phyloP scores from a whole-genome alignment of 2,888 invertebrate genomes.

The Watsonalla cultraria region DNA sequence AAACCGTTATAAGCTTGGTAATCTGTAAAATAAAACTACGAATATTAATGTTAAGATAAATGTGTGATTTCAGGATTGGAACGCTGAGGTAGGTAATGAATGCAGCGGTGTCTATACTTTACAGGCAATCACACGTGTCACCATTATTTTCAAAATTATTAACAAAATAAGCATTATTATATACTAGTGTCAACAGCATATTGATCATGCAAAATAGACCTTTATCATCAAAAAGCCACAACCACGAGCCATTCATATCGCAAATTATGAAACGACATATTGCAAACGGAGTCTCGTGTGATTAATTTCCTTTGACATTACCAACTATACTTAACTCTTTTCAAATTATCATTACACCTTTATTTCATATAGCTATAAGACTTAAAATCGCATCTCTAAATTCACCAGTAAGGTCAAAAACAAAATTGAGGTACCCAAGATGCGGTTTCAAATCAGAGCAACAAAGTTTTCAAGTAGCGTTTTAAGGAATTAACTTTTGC shows the following conservation, averaged over 20 bases:
- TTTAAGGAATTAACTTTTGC: background rate
- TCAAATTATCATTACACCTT: background rate
- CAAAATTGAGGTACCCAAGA: background rate
- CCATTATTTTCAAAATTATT: too few species aligned
- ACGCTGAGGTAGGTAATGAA: too few species aligned
- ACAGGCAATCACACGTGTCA: too few species aligned
- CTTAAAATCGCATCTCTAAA: background rate
- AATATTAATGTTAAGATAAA: too few species aligned
- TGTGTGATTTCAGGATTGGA: too few species aligned
- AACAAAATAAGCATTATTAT: too few species aligned
- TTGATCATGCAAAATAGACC: background rate
- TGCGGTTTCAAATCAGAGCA: constrained; percentile 1
- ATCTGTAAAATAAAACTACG: too few species aligned
- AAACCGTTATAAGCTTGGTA: too few species aligned
- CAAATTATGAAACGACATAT: constrained; percentile 1
- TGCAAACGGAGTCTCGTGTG: background rate
- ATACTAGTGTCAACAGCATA: background rate
- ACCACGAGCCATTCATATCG: background rate
- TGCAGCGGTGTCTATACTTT: too few species aligned
- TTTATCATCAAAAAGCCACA: background rate
- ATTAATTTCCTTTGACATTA: background rate
- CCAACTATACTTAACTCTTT: background rate
- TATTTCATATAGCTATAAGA: background rate
- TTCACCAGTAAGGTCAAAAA: background rate
- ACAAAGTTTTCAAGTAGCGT: background rate